Conservation (phyloP, 2,888 invertebrate species). For the Tetranychus piercei region DNA sequence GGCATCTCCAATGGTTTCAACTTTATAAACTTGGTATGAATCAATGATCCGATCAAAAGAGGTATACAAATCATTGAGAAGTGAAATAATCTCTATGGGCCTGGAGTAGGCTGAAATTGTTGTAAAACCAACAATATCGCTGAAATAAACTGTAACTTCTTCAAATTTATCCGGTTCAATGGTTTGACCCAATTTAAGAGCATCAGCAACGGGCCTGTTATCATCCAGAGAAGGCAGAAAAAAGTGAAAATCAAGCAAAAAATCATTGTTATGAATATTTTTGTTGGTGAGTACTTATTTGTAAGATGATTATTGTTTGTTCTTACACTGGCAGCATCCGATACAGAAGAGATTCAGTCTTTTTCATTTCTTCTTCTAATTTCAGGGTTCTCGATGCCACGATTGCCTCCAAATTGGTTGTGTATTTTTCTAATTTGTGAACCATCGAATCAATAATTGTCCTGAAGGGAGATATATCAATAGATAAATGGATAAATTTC, state of each 20-base stretch:
- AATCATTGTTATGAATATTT: not conserved
- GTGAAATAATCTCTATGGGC: constrained; percentile 26
- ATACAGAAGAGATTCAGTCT: constrained; percentile 29
- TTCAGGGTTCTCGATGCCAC: constrained; percentile 29
- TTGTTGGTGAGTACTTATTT: constrained; percentile 9
- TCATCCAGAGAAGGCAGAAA: not conserved
- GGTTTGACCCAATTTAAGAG: constrained; percentile 27
- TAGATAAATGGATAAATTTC: no score
- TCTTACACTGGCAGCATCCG: constrained; percentile 27
- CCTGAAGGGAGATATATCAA: constrained; percentile 32
- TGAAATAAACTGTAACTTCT: constrained; percentile 28
- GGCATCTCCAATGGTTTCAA: constrained; percentile 30
- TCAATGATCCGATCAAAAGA: constrained; percentile 28
- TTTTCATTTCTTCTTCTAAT: constrained; percentile 29
- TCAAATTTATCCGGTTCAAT: constrained; percentile 28
- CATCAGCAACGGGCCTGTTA: constrained; percentile 26
- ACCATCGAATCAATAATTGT: constrained; percentile 37
- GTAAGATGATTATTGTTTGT: no score
- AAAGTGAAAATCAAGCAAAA: not conserved
- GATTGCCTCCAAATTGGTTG: constrained; percentile 29
- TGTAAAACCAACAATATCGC: constrained; percentile 29
- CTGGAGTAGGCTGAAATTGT: constrained; percentile 27
- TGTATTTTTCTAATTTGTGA: constrained; percentile 29
- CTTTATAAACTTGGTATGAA: constrained; percentile 29
- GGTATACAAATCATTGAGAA: constrained; percentile 29